Percentiles rank a stretch among this genome's conserved stretches.
Evolutionary conservation across 2,797 vertebrate genomes (phyloP).

Genomic region (Clarias fuscus): DNA sequence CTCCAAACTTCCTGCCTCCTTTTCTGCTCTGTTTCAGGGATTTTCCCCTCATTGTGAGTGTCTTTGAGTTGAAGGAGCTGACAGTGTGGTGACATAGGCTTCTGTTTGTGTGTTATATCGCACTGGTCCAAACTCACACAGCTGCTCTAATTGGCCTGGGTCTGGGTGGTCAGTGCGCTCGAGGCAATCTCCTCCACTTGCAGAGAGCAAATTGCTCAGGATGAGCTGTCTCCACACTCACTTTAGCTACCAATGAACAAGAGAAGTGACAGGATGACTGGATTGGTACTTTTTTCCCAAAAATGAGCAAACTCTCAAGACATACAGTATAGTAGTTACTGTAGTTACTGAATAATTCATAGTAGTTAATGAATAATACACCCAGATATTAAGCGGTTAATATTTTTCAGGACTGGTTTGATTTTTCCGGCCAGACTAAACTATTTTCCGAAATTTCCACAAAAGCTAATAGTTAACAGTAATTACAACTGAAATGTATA

Average conservation of each 20-base stretch:
- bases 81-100: slow-evolving; percentile 73
- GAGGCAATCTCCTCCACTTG: slow-evolving; percentile 21
- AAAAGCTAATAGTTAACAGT: neutral
- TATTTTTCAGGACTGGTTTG: neutral
- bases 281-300: neutral
- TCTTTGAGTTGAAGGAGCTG: slow-evolving; percentile 67
- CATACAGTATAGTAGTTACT: neutral
- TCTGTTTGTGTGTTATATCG: slow-evolving; percentile 70
- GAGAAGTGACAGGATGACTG: slow-evolving; percentile 6
- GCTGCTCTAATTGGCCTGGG: slow-evolving; percentile 72
- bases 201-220: slow-evolving; percentile 8
- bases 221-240: slow-evolving; percentile 21
- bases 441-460: slow-evolving; percentile 15
- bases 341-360: neutral
- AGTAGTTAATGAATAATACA: neutral
- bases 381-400: neutral
- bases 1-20: slow-evolving; percentile 34
- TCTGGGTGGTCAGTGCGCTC: slow-evolving; percentile 57
- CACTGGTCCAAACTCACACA: slow-evolving; percentile 68
- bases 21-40: slow-evolving; percentile 21
- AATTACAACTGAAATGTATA: neutral
- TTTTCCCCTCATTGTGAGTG: slow-evolving; percentile 22
- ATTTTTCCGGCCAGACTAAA: neutral
- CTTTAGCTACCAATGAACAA: neutral
- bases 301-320: neutral